Base-by-base conservation (phyloP, 2,888 invertebrate species). In the Metellina segmentata region DNA sequence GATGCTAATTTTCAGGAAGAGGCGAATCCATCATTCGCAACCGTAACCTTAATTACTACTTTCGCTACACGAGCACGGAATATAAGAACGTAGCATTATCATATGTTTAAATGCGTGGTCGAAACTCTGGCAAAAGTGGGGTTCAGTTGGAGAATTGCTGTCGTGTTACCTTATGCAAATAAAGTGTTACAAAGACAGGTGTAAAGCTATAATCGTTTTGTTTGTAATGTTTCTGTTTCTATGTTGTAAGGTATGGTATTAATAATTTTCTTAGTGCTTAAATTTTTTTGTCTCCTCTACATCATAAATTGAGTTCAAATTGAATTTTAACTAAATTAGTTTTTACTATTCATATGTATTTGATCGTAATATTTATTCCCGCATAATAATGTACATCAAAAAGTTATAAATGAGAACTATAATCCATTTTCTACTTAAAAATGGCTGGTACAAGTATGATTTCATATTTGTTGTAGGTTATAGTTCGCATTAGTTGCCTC, bases 1-100 rank as follows among this genome's bases (percentile, higher is more conserved):
- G 82, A 89, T 83, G 89, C 75, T 89, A 89, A 89, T 89, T 89
- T 89, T 20, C 89, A 77, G 77, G 89, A 89, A 89, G 52, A 49
- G 52, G 61, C 51, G 82, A 69, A 89, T 89, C 89, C 77, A 83
- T 83, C 89, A 89, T 89, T 89, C 48, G 11, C 69, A 69, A 77
- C 51, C 51, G 81, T 19, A 53, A 72, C 82, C 81, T 70, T 89
- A 89, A 89, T 89, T 89, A 75, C 77, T 82, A 52, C 89, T 75
- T 77, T n/a, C 72, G 53, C n/a, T 11, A n/a, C 20, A 34, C 34
- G 34, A 52, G 48, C 69, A 69, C 69, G 82, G 82, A 49, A 70
- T 77, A 13, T 20, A 34, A 78, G 75, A 89, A 77, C 69, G 48
- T 53, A 19, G 70, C 79, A 81, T 87, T 81, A 86, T 51, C 20